Evolutionary conservation across 1,140 invertebrate genomes (phyloP).

Genomic region (Halyomorpha halys): DNA sequence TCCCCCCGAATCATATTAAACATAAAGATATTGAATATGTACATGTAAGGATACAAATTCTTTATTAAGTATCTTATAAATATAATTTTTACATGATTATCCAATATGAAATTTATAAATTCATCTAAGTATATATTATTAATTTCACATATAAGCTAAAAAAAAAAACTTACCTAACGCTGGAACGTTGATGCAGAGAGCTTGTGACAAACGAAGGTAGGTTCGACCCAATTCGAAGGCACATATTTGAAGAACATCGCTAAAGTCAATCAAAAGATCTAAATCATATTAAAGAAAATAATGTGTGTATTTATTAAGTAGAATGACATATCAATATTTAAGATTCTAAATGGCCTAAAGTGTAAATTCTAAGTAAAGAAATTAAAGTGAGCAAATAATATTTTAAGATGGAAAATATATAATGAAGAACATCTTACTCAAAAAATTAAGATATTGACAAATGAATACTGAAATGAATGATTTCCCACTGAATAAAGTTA

Average conservation of each 20-base stretch:
- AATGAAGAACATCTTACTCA: too few species aligned
- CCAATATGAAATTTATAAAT: too few species aligned
- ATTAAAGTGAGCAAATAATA: constrained; percentile 18
- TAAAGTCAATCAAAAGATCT: constrained; percentile 96
- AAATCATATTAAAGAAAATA: constrained; percentile 30
- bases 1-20: too few species aligned
- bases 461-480: too few species aligned
- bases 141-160: not conserved
- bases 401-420: too few species aligned
- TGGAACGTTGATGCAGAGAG: constrained; percentile 86
- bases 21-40: too few species aligned
- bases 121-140: too few species aligned
- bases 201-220: constrained; percentile 77
- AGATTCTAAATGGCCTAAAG: not conserved
- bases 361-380: constrained; percentile 21
- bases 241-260: constrained; percentile 91
- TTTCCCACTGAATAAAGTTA: too few species aligned
- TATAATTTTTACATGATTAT: too few species aligned
- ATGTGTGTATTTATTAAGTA: too few species aligned
- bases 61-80: too few species aligned
- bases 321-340: not conserved
- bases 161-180: constrained; percentile 48
- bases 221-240: constrained; percentile 91
- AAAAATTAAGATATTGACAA: not conserved
- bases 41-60: too few species aligned